phyloP scores from a whole-genome alignment of 2,797 vertebrate genomes.

The Pseudochirops corinnae region DNA sequence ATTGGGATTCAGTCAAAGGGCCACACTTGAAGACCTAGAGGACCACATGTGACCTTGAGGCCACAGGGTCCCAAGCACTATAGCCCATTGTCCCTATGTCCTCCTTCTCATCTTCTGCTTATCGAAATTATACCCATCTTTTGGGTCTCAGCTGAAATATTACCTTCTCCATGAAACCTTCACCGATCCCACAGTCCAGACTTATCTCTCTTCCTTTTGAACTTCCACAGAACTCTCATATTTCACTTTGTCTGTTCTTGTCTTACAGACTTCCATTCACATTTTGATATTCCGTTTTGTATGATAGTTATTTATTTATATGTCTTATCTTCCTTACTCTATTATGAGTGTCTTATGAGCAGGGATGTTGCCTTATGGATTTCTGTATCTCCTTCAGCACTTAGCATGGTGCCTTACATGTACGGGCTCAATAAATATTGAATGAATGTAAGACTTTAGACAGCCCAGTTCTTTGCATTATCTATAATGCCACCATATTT shows the following conservation, averaged over 20 bases:
- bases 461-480: neutral
- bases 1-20: too few species aligned
- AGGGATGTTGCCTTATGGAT: neutral
- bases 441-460: neutral
- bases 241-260: neutral
- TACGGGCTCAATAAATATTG: neutral
- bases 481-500: neutral
- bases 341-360: neutral
- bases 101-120: neutral
- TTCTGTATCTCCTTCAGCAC: neutral
- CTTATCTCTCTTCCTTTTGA: neutral
- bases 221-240: neutral
- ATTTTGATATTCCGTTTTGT: neutral
- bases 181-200: neutral
- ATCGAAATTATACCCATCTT: neutral
- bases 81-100: neutral
- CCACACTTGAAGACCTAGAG: too few species aligned
- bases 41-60: too few species aligned
- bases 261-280: neutral
- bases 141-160: neutral
- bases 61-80: too few species aligned
- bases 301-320: constrained; percentile 1
- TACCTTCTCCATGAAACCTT: neutral
- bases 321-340: neutral
- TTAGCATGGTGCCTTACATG: neutral